Evolutionary conservation across 1,140 invertebrate species (phyloP).

Genomic region (Bombus ignitus): DNA sequence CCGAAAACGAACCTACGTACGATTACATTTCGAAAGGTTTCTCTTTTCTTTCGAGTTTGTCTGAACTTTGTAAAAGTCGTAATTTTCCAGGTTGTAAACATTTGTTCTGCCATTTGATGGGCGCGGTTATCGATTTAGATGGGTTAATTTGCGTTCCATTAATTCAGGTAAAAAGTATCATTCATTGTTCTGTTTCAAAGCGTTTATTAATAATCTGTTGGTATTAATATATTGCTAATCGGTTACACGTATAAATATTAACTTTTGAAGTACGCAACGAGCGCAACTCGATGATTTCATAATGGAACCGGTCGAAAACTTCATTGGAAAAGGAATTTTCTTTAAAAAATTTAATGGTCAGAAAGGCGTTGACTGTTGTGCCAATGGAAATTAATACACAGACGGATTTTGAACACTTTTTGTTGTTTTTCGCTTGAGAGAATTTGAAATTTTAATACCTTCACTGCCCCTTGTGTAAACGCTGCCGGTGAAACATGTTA

Average conservation of each 20-base stretch:
- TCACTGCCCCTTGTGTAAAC: slow-evolving; percentile 49
- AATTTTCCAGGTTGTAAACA: neutral
- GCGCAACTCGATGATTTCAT: neutral
- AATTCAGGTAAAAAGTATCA: neutral
- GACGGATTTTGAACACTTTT: slow-evolving; percentile 24
- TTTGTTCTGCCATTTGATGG: too few species aligned
- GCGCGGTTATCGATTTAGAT: neutral
- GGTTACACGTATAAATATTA: slow-evolving; percentile 12
- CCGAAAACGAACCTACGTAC: neutral
- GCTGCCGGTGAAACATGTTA: slow-evolving; percentile 13
- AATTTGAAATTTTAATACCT: slow-evolving; percentile 57
- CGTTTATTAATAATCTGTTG: neutral
- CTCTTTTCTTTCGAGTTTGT: neutral
- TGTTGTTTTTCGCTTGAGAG: slow-evolving; percentile 33
- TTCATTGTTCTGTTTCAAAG: neutral
- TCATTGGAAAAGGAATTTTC: neutral
- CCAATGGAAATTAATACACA: slow-evolving; percentile 26
- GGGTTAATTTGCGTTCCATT: neutral
- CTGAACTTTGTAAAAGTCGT: neutral
- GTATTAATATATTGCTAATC: slow-evolving; percentile 3
- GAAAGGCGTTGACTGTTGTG: neutral
- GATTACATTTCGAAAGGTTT: too few species aligned
- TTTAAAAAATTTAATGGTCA: neutral
- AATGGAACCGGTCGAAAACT: neutral
- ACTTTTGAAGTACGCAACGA: too few species aligned